phyloP scores from a whole-genome alignment of 2,797 vertebrate genomes.

The Parambassis ranga region DNA sequence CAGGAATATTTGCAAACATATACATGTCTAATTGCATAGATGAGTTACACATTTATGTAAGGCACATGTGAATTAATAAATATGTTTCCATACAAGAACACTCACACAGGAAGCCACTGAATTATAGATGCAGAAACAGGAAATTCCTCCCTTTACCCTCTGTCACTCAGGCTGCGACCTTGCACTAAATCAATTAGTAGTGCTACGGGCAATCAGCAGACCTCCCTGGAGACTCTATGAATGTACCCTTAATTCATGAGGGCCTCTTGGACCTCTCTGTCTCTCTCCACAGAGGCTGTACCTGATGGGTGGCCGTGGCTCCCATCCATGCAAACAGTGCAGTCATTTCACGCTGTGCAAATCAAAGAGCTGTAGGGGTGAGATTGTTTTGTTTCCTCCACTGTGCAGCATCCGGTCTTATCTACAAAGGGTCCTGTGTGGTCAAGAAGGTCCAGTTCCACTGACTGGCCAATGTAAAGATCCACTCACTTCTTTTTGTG shows the following conservation, averaged over 20 bases:
- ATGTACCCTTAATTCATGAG: conserved; percentile 65
- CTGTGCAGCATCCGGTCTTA: conserved; percentile 31
- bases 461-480: conserved; percentile 14
- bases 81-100: conserved; percentile 2
- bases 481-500: conserved; percentile 25
- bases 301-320: conserved; percentile 66
- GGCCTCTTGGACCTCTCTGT: conserved; percentile 48
- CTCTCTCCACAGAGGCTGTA: conserved; percentile 33
- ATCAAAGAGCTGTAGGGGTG: conserved; percentile 47
- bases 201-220: conserved; percentile 73
- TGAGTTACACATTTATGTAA: background rate
- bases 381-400: conserved; percentile 26
- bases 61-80: conserved; percentile 15
- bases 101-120: conserved; percentile 73
- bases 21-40: too few relatives aligned
- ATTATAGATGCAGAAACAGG: conserved; percentile 85
- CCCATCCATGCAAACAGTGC: conserved; percentile 31
- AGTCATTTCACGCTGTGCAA: conserved; percentile 53
- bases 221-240: conserved; percentile 56
- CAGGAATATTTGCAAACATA: too few relatives aligned
- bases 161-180: conserved; percentile 78
- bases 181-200: conserved; percentile 83
- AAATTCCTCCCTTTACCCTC: conserved; percentile 78
- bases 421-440: conserved; percentile 29
- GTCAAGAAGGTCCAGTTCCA: conserved; percentile 35